Evolutionary conservation across 2,113 vertebrate genomes (phyloP), one percentile per base, ranked within the genome.

Genomic region (Gallinago undulata): DNA sequence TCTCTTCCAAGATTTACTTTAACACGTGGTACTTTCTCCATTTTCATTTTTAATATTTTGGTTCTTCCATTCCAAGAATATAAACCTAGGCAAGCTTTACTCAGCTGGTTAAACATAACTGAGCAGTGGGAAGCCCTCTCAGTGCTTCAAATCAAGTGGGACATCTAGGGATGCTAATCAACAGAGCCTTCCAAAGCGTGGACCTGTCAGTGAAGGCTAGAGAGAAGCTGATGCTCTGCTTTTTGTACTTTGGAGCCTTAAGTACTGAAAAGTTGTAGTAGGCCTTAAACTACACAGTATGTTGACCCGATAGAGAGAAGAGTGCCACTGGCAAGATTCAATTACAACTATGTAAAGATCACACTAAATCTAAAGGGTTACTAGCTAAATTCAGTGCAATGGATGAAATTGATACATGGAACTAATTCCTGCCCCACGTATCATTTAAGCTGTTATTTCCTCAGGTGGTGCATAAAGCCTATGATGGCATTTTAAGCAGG

Each of bases 131-230:
- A 92, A 92, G 39, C 24, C n/a, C 31, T 51, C 22, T 41, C 50
- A 62, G 48, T n/a, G 35, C 57, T 53, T 35, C 45, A 76, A 64
- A 87, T 73, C 23, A 79, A 10, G 5, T 41, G 31, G 60, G 30
- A 60, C 19, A 13, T 27, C 19, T 17, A 50, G 37, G 19, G n/a
- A 69, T n/a, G 43, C 21, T 82, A 41, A 47, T 10, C 72, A 41
- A 19, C 5, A 15, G 60, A 90, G 50, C 50, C 25, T 55, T 0
- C 0, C n/a, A 9, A 69, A 83, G 22, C 3, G 4, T 4, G 39
- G 27, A 35, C 28, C 64, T 11, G 31, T 39, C 50, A 41, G 41
- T 47, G 35, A 90, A 75, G 53, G 53, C 28, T 85, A 48, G 56
- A 60, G 31, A 72, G 48, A 28, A 87, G 35, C 22, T 84, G 24